phyloP scores from a whole-genome alignment of 1,140 invertebrate species.

The Sitophilus oryzae region DNA sequence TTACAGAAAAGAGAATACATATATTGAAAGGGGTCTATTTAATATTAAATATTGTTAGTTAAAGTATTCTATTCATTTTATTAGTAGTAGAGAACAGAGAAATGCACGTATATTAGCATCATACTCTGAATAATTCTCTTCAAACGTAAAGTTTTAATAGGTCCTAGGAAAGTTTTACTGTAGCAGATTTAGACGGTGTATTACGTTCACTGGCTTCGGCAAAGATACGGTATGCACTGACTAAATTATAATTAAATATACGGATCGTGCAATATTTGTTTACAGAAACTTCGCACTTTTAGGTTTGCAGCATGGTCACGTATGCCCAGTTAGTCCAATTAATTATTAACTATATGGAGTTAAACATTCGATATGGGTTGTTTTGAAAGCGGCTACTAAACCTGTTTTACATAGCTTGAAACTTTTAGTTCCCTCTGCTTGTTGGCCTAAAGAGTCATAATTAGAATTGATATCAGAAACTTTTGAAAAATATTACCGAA shows the following conservation, averaged over 20 bases:
- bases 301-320: background rate
- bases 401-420: too few species aligned
- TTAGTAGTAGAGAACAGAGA: too few species aligned
- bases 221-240: background rate
- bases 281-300: background rate
- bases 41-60: too few species aligned
- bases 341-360: background rate
- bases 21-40: too few species aligned
- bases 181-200: background rate
- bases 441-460: too few species aligned
- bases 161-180: background rate
- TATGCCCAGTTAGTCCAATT: background rate
- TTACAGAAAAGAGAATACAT: too few species aligned
- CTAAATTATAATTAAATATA: background rate
- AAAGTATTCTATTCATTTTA: too few species aligned
- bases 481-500: too few species aligned
- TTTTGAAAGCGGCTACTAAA: too few species aligned
- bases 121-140: background rate
- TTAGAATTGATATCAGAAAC: too few species aligned
- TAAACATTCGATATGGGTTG: too few species aligned
- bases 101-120: background rate
- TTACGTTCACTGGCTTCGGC: background rate
- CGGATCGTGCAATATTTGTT: background rate
- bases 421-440: too few species aligned
- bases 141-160: background rate